Conservation (phyloP, 2,113 vertebrate genomes). For the Gymnorhina tibicen region DNA sequence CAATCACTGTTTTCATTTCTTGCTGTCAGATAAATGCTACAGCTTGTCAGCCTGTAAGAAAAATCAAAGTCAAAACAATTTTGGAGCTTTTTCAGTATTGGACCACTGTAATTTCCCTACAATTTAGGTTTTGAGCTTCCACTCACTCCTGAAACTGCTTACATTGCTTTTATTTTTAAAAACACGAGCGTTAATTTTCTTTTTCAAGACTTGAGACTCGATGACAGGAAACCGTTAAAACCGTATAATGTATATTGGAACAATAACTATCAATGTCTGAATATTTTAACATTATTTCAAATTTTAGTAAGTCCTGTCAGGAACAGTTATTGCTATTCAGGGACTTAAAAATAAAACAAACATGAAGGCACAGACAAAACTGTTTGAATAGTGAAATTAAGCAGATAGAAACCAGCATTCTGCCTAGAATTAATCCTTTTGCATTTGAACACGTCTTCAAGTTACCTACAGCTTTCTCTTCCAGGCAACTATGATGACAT, state of each 20-base stretch:
- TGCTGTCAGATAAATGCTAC: background rate
- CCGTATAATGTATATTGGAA: background rate
- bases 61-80: background rate
- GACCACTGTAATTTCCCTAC: background rate
- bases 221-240: background rate
- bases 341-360: slow-evolving; percentile 32
- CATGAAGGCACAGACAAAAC: slow-evolving; percentile 22
- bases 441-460: slow-evolving; percentile 45
- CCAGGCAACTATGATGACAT: slow-evolving; percentile 22
- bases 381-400: background rate
- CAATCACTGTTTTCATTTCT: slow-evolving; percentile 14
- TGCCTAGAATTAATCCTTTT: background rate
- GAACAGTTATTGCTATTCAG: slow-evolving; percentile 70
- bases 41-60: background rate
- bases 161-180: background rate
- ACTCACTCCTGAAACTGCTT: background rate
- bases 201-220: slow-evolving; percentile 13
- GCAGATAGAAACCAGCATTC: background rate
- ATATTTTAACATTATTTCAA: slow-evolving; percentile 34
- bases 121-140: background rate
- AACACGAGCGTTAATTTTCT: background rate
- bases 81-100: background rate
- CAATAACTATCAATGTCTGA: slow-evolving; percentile 57
- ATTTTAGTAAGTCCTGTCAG: slow-evolving; percentile 48
- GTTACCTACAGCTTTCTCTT: slow-evolving; percentile 52